phyloP scores from a whole-genome alignment of 2,888 invertebrate genomes.

The Agonopterix heracliana region DNA sequence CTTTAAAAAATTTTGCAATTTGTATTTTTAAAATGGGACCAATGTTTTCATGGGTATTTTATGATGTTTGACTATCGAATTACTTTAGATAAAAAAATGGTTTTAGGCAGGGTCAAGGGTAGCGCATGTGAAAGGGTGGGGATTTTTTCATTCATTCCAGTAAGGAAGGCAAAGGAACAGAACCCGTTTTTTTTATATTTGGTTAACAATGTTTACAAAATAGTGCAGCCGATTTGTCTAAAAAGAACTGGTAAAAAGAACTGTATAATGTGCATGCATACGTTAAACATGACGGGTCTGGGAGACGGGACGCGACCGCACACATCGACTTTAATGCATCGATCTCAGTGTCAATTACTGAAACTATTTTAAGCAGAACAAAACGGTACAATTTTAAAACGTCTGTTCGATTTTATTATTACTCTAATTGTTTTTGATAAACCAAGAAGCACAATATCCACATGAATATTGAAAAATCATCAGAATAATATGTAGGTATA shows the following conservation, averaged over 20 bases:
- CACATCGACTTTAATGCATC: conserved; percentile 42
- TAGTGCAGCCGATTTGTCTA: conserved; percentile 9
- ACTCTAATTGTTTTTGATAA: too few relatives aligned
- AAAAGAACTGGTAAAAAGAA: background rate
- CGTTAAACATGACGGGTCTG: too few relatives aligned
- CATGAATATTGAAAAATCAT: too few relatives aligned
- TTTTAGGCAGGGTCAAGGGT: conserved; percentile 24
- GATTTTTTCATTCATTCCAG: conserved; percentile 23
- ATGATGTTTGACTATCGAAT: conserved; percentile 12
- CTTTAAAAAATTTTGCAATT: too few relatives aligned
- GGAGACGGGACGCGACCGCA: conserved; percentile 34
- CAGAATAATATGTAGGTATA: too few relatives aligned
- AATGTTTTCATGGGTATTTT: conserved; percentile 6
- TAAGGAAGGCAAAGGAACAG: conserved; percentile 12
- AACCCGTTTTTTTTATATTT: conserved; percentile 24
- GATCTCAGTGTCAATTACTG: conserved; percentile 52
- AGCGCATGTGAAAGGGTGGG: conserved; percentile 36
- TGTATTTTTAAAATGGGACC: too few relatives aligned
- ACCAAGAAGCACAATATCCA: too few relatives aligned
- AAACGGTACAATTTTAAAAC: conserved; percentile 17
- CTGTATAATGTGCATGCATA: too few relatives aligned
- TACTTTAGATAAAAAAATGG: conserved; percentile 23
- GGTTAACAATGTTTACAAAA: conserved; percentile 22
- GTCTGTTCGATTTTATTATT: too few relatives aligned
- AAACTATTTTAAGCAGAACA: conserved; percentile 35